Conservation (phyloP, 2,888 invertebrate genomes). For the Stictocephala bisonia region DNA sequence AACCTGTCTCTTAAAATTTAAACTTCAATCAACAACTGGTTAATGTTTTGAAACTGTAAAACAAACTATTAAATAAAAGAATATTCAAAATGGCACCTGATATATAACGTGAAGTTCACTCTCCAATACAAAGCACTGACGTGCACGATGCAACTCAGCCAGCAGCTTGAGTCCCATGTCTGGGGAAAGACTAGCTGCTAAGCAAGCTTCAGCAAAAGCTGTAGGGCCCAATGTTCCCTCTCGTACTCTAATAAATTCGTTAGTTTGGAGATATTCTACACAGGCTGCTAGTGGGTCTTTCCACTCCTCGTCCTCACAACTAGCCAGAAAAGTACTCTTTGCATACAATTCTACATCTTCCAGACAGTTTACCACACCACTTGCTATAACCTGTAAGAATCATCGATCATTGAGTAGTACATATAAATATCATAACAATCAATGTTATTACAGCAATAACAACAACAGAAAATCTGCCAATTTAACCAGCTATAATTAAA, state of each 20-base stretch:
- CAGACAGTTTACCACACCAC: slow-evolving; percentile 80
- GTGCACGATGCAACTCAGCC: slow-evolving; percentile 88
- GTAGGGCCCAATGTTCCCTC: slow-evolving; percentile 72
- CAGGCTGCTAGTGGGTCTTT: slow-evolving; percentile 67
- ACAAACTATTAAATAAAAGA: not conserved
- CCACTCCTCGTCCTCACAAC: slow-evolving; percentile 45
- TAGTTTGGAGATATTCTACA: slow-evolving; percentile 78
- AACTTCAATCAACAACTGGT: no score
- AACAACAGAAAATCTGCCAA: no score
- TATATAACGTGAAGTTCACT: slow-evolving; percentile 96
- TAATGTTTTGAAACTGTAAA: no score
- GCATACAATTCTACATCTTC: slow-evolving; percentile 81
- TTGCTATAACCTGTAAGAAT: slow-evolving; percentile 77
- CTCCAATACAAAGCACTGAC: slow-evolving; percentile 91
- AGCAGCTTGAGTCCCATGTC: slow-evolving; percentile 91
- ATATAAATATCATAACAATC: no score
- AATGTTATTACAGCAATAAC: no score
- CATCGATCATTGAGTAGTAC: not conserved
- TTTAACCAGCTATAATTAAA: no score
- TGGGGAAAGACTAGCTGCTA: slow-evolving; percentile 94
- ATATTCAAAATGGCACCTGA: slow-evolving; percentile 69
- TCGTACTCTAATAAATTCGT: slow-evolving; percentile 79
- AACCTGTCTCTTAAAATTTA: no score
- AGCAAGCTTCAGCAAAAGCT: slow-evolving; percentile 90
- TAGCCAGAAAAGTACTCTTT: slow-evolving; percentile 76